Evolutionary conservation across 2,888 invertebrate genomes (phyloP).

Genomic region (Amphipyra berbera): DNA sequence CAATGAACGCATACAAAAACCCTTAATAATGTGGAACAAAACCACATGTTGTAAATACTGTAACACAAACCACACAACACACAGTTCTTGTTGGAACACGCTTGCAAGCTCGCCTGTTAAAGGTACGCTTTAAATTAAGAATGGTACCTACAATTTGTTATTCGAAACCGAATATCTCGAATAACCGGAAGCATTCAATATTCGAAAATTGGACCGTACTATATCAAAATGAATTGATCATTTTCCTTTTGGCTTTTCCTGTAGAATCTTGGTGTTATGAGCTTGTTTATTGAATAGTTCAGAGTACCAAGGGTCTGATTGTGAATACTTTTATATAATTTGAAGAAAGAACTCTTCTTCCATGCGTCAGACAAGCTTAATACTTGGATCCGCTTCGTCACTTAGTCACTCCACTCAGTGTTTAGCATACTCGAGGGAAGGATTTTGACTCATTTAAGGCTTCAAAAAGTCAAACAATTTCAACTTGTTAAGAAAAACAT

Average conservation of each 20-base stretch:
- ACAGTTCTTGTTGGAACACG: slow-evolving; percentile 56
- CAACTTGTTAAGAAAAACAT: no score
- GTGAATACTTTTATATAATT: no score
- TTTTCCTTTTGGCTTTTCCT: slow-evolving; percentile 1
- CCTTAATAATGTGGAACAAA: neutral
- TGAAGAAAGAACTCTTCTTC: no score
- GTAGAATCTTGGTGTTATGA: neutral
- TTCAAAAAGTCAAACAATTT: no score
- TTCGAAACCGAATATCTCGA: slow-evolving; percentile 25
- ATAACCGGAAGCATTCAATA: slow-evolving; percentile 45
- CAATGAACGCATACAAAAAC: neutral
- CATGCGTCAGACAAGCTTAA: no score
- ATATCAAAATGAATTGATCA: slow-evolving; percentile 31
- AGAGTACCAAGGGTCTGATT: no score
- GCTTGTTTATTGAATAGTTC: neutral
- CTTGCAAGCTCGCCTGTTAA: slow-evolving; percentile 42
- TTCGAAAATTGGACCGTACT: slow-evolving; percentile 33
- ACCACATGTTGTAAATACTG: slow-evolving; percentile 36
- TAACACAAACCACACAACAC: slow-evolving; percentile 46
- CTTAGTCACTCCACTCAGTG: no score
- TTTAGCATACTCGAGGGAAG: no score
- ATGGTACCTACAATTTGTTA: slow-evolving; percentile 39
- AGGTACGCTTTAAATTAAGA: slow-evolving; percentile 49
- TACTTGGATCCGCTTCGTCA: no score
- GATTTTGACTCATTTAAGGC: no score